Evolutionary conservation across 2,888 invertebrate species (phyloP), one percentile per base, ranked within the genome.

Genomic region (Nesidiocoris tenuis): DNA sequence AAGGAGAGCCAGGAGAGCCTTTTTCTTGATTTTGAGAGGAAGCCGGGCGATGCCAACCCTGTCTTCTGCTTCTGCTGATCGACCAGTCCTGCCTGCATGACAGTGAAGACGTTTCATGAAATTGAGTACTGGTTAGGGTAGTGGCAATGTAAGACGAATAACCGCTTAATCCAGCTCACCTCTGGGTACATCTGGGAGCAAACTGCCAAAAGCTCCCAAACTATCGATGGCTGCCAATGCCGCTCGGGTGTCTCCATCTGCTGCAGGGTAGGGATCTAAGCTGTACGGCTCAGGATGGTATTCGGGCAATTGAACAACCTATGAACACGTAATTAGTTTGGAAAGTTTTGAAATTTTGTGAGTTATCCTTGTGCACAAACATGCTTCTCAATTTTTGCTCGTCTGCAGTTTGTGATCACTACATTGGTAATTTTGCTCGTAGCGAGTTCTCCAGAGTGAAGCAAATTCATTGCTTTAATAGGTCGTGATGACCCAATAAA

Each of bases 141-240:
- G n/a, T n/a, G n/a, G n/a, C n/a, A n/a, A n/a, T n/a, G n/a, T n/a
- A n/a, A n/a, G n/a, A n/a, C n/a, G n/a, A n/a, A n/a, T n/a, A n/a
- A n/a, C n/a, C n/a, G n/a, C n/a, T n/a, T n/a, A n/a, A 39, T 39
- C 59, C n/a, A 9, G n/a, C 1, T 3, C 57, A 68, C 70, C 70
- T 23, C 24, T 63, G 16, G 39, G 24, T 54, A 25, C 61, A 63
- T 39, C 56, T 18, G 65, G 66, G 7, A 65, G 71, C 12, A 75
- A 18, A 25, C 66, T 63, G 18, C 66, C 61, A 7, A 75, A 54
- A 16, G 70, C 59, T 17, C 65, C 75, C 23, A 77, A 21, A 39
- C 18, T 71, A 23, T 75, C 75, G n/a, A 77, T 65, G 1, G 77
- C 75, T 25, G 68, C 61, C 1, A 77, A 56, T 5, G 75, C 77